Base-by-base conservation (phyloP, 2,113 vertebrate species). In the Ctenodactylus gundi region DNA sequence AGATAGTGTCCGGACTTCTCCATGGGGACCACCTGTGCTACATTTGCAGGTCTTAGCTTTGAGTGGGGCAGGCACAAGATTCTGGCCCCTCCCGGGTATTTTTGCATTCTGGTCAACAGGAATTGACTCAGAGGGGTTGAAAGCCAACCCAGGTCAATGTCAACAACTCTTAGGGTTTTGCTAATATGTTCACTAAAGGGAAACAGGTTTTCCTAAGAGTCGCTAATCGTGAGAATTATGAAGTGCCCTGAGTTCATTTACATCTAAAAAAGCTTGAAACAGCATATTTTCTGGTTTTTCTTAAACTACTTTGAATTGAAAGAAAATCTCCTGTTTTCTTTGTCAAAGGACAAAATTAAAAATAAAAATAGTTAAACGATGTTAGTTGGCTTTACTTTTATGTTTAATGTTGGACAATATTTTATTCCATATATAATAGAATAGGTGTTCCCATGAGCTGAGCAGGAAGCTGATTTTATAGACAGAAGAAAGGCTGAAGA, bases 221-320 rank as follows among this genome's bases (percentile, higher is more conserved):
- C 15, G 51, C n/a, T 31, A n/a, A 6, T 12, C 44, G 12, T 15
- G 60, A 39, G 49, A 78, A 51, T 17, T 76, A 11, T 65, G n/a
- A 80, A 60, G 31, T 70, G 25, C n/a, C 44, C 57, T 65, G 20
- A 44, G 55, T 62, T 34, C 31, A 23, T 88, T 80, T 91, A 27
- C 51, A 34, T 78, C 34, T 91, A 39, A 78, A 76, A 89, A 55
- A 89, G 89, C 60, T 90, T 62, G 49, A 93, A 53, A 62, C 29
- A 25, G 21, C 58, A 4, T 31, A 53, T 77, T 80, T 82, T 60
- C 76, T 68, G 3, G 10, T 93, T 94, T 76, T 70, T 18, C 67
- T 84, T 76, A 49, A 94, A 34, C 64, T 41, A 60, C 60, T 58
- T 60, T 60, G 72, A 76, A 29, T 85, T 36, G 14, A 85, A 57